phyloP scores from a whole-genome alignment of 2,113 vertebrate genomes.

The Sardina pilchardus region DNA sequence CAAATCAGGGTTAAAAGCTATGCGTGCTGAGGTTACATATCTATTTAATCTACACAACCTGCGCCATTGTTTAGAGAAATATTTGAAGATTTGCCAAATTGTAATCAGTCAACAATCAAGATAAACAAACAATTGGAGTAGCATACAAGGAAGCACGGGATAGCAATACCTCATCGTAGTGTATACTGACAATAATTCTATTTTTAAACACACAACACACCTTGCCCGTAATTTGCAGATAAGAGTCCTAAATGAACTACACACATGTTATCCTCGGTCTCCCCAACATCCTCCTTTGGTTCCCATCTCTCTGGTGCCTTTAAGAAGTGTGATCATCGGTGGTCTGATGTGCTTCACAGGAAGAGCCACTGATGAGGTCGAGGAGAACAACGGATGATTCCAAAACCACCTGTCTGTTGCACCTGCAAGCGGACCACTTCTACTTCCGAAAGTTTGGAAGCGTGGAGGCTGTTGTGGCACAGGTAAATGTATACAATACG shows the following conservation, averaged over 20 bases:
- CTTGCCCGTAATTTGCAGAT: neutral
- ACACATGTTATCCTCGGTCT: constrained; percentile 55
- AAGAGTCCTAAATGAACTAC: constrained; percentile 29
- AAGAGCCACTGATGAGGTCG: constrained; percentile 50
- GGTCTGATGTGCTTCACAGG: constrained; percentile 55
- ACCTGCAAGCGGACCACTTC: constrained; percentile 72
- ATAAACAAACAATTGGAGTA: constrained; percentile 32
- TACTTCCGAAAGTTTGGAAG: constrained; percentile 76
- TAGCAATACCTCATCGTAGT: constrained; percentile 31
- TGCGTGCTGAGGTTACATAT: constrained; percentile 33
- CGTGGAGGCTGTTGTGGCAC: constrained; percentile 73
- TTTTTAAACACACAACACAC: neutral
- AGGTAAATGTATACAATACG: constrained; percentile 63
- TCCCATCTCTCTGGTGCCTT: neutral
- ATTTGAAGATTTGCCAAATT: constrained; percentile 30
- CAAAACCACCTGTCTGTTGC: constrained; percentile 76
- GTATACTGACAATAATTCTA: constrained; percentile 49
- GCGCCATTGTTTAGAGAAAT: constrained; percentile 33
- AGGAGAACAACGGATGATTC: constrained; percentile 68
- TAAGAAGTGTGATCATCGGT: neutral
- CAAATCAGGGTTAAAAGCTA: constrained; percentile 50
- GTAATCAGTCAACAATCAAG: constrained; percentile 48
- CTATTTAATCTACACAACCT: constrained; percentile 12
- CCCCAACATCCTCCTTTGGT: neutral
- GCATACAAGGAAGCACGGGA: constrained; percentile 14